These are phyloP conservation scores for Carcharodon carcharias DNA, from an alignment of 2,797 vertebrate genomes.

Conservation along the genomic window DNA sequence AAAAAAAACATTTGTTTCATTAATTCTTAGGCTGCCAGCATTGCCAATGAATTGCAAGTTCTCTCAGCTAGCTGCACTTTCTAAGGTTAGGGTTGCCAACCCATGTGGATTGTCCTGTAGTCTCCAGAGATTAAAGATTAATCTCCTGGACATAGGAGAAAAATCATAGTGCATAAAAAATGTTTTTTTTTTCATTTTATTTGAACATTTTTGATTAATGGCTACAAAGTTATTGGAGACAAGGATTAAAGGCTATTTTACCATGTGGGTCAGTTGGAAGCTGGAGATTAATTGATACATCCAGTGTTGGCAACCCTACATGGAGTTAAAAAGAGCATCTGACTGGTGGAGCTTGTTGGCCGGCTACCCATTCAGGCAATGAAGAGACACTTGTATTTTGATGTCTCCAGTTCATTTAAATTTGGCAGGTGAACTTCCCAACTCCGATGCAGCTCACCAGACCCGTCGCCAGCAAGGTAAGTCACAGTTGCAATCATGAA, in stretches of 20 bases:
- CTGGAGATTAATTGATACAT: not conserved
- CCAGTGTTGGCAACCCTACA: not conserved
- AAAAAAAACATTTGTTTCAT: not conserved
- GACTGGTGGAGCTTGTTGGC: not conserved
- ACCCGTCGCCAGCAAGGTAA: not conserved
- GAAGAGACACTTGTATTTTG: not conserved
- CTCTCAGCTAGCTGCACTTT: not conserved
- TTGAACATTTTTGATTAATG: not conserved
- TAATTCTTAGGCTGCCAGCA: not conserved
- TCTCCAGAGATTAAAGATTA: not conserved
- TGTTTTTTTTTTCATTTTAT: not conserved
- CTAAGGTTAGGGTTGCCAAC: not conserved
- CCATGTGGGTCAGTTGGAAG: not conserved
- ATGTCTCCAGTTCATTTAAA: not conserved
- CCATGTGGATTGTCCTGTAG: not conserved
- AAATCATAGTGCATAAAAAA: not conserved
- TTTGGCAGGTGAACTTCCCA: not conserved
- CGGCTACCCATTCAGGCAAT: too few species aligned
- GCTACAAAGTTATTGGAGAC: not conserved
- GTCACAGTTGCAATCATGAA: not conserved
- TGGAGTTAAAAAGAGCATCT: not conserved
- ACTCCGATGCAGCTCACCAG: not conserved
- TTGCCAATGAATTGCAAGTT: not conserved
- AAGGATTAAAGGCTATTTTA: not conserved
- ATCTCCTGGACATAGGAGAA: not conserved